Evolutionary conservation across 2,888 invertebrate species (phyloP), one percentile per base, ranked within the genome.

Genomic region (Minunthozetes semirufus): DNA sequence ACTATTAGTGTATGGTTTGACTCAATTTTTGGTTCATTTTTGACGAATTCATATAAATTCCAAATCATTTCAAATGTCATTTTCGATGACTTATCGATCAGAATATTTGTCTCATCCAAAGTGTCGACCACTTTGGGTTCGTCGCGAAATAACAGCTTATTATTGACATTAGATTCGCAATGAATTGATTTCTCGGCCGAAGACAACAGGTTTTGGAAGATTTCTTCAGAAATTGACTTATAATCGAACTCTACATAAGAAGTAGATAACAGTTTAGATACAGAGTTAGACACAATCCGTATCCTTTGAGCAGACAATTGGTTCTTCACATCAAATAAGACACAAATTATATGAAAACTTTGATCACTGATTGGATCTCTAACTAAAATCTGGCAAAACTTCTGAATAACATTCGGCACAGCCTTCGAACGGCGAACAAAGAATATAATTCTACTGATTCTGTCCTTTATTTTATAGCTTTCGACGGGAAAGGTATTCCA

Each of bases 41-140:
- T 61, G 15, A 61, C 5, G 4, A 61, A 61, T 61, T 61, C 29
- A 61, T 61, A 29, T 25, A 61, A 61, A 61, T 61, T 61, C 15
- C 13, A 61, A 22, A 61, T 61, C 13, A 29, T n/a, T 4, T 25
- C 29, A 27, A 61, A 61, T 13, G 25, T 27, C 19, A 29, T 9
- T 29, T 25, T 25, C 29, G 61, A 61, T n/a, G 9, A 25, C 13
- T 61, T 61, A 8, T 25, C 27, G 17, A 27, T 27, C 27, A 61
- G 9, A n/a, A n/a, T 25, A 27, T 25, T 61, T 4, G 29, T 9
- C 8, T 61, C 61, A 29, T 61, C 17, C 1, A 6, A n/a, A 61
- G n/a, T 5, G 61, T 27, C 61, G 17, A 13, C 17, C 6, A 9
- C 13, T 9, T 15, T 13, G 13, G 17, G 19, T 27, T 61, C 25